Base-by-base conservation (phyloP, 2,113 vertebrate genomes). In the Alectura lathami region DNA sequence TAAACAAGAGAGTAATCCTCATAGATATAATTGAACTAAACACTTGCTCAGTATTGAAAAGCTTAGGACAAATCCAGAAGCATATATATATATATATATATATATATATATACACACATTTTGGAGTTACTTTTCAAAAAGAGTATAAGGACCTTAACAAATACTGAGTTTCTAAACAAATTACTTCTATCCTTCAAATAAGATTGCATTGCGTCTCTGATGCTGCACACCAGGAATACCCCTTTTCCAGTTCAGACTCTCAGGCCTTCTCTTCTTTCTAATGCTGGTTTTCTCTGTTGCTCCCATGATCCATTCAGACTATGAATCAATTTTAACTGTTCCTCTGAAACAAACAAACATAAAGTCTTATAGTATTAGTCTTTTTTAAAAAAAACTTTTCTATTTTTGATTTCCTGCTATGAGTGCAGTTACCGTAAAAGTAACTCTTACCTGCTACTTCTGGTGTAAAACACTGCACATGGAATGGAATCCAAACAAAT, bases 401-500 rank as follows among this genome's bases (percentile, higher is more conserved):
- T n/a, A 9, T 9, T 59, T 84, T 89, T 91, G 1, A 64, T 82
- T 82, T 89, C 15, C 3, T 75, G 22, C 7, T 22, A 14, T 57
- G 20, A 24, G 29, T n/a, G 20, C 32, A 70, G 30, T 78, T 34
- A 43, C 47, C 51, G 72, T 66, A 54, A 96, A 91, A 90, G 63
- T 18, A 81, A 13, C 17, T 6, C 12, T 80, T 27, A 36, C 10
- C 81, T 64, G 10, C 42, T 77, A 8, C 13, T 88, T 88, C 42
- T 77, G 42, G 24, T 56, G 21, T 59, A 81, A 79, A 91, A 29
- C 7, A 34, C 26, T 74, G 2, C 21, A 9, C 38, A 4, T 57
- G 91, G 29, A 83, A 88, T 15, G 2, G 13, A 86, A 88, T 64
- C 8, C 43, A 93, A 74, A 83, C 42, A 93, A 86, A 81, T 77